Evolutionary conservation across 2,888 invertebrate genomes (phyloP).

Genomic region (Ormia ochracea): DNA sequence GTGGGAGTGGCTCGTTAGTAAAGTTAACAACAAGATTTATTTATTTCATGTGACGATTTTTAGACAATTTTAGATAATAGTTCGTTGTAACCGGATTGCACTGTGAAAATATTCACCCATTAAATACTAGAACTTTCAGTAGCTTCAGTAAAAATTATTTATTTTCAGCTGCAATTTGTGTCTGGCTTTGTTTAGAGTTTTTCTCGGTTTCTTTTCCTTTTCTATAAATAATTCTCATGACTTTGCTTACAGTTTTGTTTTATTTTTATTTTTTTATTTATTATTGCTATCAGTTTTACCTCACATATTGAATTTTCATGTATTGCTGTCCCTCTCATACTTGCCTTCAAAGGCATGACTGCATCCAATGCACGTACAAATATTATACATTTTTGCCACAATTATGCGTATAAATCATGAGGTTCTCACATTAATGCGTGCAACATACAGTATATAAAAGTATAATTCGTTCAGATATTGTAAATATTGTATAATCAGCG

Average conservation of each 20-base stretch:
- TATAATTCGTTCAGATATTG: slow-evolving; percentile 8
- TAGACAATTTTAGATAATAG: no score
- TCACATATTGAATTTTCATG: slow-evolving; percentile 19
- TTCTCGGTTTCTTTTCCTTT: neutral
- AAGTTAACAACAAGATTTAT: no score
- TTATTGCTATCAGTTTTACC: neutral
- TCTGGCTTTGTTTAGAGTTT: slow-evolving; percentile 22
- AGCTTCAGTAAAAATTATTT: neutral
- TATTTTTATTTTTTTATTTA: neutral
- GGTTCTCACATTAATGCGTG: neutral
- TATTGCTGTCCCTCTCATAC: neutral
- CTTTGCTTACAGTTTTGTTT: neutral
- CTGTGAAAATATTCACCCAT: neutral
- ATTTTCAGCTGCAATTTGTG: neutral
- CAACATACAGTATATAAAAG: neutral
- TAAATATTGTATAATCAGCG: neutral
- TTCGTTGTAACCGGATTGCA: neutral
- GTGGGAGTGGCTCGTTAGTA: no score
- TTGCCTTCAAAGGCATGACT: slow-evolving; percentile 26
- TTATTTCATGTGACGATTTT: no score
- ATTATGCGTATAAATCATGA: slow-evolving; percentile 44
- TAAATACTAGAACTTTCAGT: neutral
- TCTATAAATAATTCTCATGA: slow-evolving; percentile 37
- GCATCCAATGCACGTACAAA: neutral
- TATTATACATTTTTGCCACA: neutral